Base-by-base conservation (phyloP, 1,140 invertebrate species). In the Plectus sambesii region DNA sequence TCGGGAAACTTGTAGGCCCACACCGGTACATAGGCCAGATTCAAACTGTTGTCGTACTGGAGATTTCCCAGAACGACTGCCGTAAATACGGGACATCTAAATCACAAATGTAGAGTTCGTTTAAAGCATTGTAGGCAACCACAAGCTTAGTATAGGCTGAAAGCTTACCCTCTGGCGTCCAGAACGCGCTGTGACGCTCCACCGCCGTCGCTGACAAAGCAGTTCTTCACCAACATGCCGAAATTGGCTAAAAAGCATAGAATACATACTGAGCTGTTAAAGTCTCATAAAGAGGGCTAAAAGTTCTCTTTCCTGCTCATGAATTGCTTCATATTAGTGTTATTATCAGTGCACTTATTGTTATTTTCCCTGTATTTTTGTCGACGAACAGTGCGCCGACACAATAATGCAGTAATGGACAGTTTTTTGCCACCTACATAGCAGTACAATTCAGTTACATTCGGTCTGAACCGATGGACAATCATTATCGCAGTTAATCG, bases 151-250 rank as follows among this genome's bases (percentile, higher is more conserved):
- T 19, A 12, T 9, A n/a, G n/a, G n/a, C n/a, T n/a, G 9, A 45
- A 17, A n/a, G 33, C 51, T 15, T 23, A 60, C 48, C 60, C 59
- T 37, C 59, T 40, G 5, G 52, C 59, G 40, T 63, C 61, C 15
- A 61, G 12, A 22, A 61, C 45, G 19, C 29, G 38, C 26, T 49
- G 30, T 20, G 46, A 36, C 22, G 29, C 27, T 2, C 30, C 39
- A 9, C 46, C 53, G n/a, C 60, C 60, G 36, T 65, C 61, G 15
- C 33, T 61, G 5, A 61, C 60, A 8, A 49, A 8, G 36, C 59
- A 61, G 27, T 61, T 61, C 35, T 60, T 63, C 5, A 61, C 60
- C 27, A 61, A 33, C 53, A 61, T 61, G 5, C 59, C 59, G 42
- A 51, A 63, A 19, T 60, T 43, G 5, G 55, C 59, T 62, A 25